Evolutionary conservation across 2,113 vertebrate genomes (phyloP).

Genomic region (Daubentonia madagascariensis): DNA sequence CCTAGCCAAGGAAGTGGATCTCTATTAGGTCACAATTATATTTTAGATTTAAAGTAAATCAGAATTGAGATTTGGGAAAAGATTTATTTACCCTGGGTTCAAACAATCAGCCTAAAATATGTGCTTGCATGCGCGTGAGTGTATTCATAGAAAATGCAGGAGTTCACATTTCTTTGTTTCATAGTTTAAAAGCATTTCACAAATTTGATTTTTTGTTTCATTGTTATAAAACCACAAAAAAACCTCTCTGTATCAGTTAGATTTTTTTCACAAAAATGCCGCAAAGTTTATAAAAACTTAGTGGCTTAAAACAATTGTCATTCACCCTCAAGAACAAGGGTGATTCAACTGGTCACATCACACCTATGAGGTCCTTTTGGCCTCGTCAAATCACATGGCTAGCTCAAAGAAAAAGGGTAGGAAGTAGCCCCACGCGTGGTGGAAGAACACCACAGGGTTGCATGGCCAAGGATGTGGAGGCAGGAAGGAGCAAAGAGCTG

Average conservation of each 20-base stretch:
- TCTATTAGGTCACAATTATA: not conserved
- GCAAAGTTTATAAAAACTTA: not conserved
- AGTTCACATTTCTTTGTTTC: not conserved
- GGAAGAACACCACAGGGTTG: not conserved
- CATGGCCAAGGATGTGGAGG: rapidly evolving
- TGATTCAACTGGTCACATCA: not conserved
- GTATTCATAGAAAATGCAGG: not conserved
- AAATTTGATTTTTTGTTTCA: not conserved
- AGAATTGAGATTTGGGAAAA: not conserved
- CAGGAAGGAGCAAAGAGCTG: rapidly evolving
- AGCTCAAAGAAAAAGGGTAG: not conserved
- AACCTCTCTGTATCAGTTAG: not conserved
- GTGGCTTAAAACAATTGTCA: not conserved
- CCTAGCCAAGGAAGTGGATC: not conserved
- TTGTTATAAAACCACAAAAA: not conserved
- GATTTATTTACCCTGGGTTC: not conserved
- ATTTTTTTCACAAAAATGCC: not conserved
- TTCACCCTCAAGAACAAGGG: not conserved
- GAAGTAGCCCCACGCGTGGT: rapidly evolving
- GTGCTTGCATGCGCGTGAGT: not conserved
- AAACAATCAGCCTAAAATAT: not conserved
- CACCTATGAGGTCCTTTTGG: not conserved
- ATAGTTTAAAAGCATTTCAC: not conserved
- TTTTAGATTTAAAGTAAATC: not conserved
- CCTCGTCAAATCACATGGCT: not conserved